phyloP scores from a whole-genome alignment of 2,113 vertebrate species.

The Pygoscelis adeliae region DNA sequence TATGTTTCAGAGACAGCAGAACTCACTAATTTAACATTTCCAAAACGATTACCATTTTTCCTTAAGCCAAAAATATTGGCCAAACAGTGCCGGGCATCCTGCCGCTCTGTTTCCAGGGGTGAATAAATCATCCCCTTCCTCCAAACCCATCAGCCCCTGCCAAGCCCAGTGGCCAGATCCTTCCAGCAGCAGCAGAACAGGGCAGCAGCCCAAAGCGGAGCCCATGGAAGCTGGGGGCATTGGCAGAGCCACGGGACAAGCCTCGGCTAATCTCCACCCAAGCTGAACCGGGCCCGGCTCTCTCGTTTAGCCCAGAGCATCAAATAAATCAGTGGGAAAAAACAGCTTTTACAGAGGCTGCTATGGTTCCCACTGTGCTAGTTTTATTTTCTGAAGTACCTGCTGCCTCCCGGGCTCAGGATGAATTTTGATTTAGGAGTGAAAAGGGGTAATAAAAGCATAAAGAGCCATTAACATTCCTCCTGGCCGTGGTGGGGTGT shows the following conservation, averaged over 20 bases:
- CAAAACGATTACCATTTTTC: background rate
- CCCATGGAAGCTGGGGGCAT: background rate
- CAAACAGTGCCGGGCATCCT: background rate
- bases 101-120: background rate
- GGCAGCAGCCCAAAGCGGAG: background rate
- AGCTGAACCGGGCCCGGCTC: background rate
- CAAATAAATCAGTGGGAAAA: conserved; percentile 29
- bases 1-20: background rate
- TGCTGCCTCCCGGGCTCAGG: background rate
- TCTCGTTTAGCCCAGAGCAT: background rate
- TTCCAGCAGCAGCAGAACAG: background rate
- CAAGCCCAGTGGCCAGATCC: rapidly evolving
- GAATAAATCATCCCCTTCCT: background rate
- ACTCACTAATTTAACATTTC: background rate
- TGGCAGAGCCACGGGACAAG: background rate
- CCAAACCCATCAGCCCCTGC: background rate
- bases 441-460: conserved; percentile 37
- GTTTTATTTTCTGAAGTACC: conserved; percentile 36
- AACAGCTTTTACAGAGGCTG: background rate
- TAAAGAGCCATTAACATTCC: conserved; percentile 24
- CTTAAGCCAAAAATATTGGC: background rate
- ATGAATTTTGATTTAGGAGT: conserved; percentile 47
- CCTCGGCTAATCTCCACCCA: background rate
- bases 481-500: background rate
- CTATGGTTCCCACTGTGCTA: conserved; percentile 27